phyloP scores from a whole-genome alignment of 2,797 vertebrate genomes.

The Notoglanidium macrostoma region DNA sequence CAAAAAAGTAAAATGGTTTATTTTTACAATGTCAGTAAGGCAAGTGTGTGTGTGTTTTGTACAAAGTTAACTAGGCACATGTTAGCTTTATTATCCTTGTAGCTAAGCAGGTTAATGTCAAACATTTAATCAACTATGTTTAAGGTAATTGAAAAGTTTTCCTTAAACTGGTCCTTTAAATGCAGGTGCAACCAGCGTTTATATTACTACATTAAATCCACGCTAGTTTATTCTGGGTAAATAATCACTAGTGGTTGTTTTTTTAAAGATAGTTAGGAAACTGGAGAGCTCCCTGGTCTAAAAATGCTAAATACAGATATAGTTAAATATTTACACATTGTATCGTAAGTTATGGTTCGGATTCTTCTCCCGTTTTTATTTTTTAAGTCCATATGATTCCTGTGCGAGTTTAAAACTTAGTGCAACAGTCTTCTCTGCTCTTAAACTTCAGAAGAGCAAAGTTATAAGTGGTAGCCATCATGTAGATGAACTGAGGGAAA shows the following conservation, averaged over 20 bases:
- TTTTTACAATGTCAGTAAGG: background rate
- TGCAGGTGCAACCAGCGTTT: background rate
- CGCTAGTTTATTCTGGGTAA: background rate
- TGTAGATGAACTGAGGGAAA: conserved; percentile 99
- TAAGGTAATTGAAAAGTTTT: background rate
- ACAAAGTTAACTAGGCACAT: background rate
- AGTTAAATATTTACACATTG: conserved; percentile 92
- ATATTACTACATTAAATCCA: background rate
- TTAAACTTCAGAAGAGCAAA: conserved; percentile 99
- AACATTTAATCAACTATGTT: background rate
- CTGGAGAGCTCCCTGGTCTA: conserved; percentile 61
- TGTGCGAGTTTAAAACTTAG: conserved; percentile 94
- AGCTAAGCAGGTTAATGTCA: background rate
- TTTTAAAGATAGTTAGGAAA: conserved; percentile 49
- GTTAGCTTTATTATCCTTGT: background rate
- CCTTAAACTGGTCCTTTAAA: background rate
- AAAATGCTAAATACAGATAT: conserved; percentile 78
- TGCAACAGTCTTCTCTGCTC: conserved; percentile 99
- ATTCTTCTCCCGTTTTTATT: conserved; percentile 71
- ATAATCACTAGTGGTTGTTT: conserved; percentile 9
- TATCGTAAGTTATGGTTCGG: conserved; percentile 62
- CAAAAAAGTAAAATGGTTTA: background rate
- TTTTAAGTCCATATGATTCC: conserved; percentile 65
- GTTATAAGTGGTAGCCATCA: conserved; percentile 99
- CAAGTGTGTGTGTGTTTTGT: background rate